Base-by-base conservation (phyloP, 1,140 invertebrate genomes). In the Acromyrmex heyeri region DNA sequence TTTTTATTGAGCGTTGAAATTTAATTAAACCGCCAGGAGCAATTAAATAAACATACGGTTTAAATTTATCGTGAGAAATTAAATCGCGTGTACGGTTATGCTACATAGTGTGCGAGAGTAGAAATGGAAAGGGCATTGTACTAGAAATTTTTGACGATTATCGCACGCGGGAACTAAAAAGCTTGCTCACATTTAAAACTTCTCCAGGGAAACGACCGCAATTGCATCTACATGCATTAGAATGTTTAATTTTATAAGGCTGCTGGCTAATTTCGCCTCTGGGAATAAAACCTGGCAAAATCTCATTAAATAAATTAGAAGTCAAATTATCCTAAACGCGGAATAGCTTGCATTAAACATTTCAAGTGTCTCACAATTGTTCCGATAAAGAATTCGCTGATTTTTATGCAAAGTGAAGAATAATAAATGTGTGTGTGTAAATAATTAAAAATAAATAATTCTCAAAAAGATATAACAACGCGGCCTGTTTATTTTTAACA, bases 81-180 rank as follows among this genome's bases (percentile, higher is more conserved):
- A 34, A 55, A 38, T 30, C 30, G 30, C 8, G 48, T 55, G 24
- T 57, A n/a, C 12, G 6, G 50, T 44, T 81, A 30, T 44, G 21
- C 64, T 6, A 44, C 34, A 14, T 57, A 24, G 50, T 27, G 34
- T 38, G 62, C 48, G 64, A 57, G 30, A 21, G n/a, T 70, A 50
- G n/a, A 21, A 53, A 65, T 79, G 27, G 44, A 79, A 79, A 67
- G 44, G 44, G n/a, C 27, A n/a, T 65, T 78, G 27, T 34, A 30
- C 61, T 79, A 65, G 50, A 70, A 70, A 81, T 70, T 81, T 81
- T 81, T 70, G 78, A 81, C 64, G 78, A 81, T 81, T 57, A 57
- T 81, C 21, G 78, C 78, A n/a, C 64, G 34, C 27, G 78, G n/a
- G 70, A 57, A 21, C 64, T 81, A 81, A 70, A 78, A 57, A 81